phyloP scores from a whole-genome alignment of 2,797 vertebrate genomes.

The Propithecus deckenii region DNA sequence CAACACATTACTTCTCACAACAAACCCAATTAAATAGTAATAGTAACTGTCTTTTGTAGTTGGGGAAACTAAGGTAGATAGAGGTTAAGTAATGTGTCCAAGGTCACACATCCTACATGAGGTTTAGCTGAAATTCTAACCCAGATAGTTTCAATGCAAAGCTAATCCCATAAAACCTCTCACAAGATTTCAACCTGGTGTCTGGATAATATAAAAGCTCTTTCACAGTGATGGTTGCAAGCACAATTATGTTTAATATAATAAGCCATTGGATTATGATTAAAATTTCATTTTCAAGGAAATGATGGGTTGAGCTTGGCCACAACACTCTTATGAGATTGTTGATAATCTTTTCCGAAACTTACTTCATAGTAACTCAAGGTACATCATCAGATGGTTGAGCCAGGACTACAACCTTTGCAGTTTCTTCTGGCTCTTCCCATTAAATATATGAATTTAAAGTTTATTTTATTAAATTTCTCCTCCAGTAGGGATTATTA shows the following conservation, averaged over 20 bases:
- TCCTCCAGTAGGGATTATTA: not conserved
- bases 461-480: not conserved
- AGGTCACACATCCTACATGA: not conserved
- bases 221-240: not conserved
- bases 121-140: not conserved
- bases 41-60: not conserved
- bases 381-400: not conserved
- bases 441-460: not conserved
- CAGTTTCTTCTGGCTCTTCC: not conserved
- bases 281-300: conserved; percentile 17
- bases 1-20: not conserved
- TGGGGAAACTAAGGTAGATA: not conserved
- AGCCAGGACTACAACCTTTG: not conserved
- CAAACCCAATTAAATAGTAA: not conserved
- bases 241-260: not conserved
- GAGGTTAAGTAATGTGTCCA: not conserved
- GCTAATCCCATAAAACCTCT: not conserved
- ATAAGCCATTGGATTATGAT: not conserved
- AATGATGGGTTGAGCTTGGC: not conserved
- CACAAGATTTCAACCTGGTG: not conserved
- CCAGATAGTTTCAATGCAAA: not conserved
- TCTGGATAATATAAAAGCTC: not conserved
- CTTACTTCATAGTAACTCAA: not conserved
- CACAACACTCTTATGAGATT: not conserved
- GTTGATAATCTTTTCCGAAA: not conserved